Evolutionary conservation across 2,113 vertebrate genomes (phyloP).

Genomic region (Lichenostomus cassidix): DNA sequence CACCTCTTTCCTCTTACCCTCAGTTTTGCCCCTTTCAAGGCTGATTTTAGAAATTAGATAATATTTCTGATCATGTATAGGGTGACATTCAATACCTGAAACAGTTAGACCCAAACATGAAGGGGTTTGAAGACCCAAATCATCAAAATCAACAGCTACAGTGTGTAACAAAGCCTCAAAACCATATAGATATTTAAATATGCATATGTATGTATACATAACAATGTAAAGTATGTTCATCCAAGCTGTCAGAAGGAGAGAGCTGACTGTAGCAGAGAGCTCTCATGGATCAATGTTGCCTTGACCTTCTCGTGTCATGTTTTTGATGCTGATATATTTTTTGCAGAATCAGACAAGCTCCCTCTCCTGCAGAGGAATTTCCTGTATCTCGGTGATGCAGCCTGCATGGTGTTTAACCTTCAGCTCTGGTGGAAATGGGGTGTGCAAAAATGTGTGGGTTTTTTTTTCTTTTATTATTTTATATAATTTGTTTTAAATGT

Average conservation of each 20-base stretch:
- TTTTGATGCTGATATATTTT: conserved; percentile 33
- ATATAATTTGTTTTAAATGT: conserved; percentile 82
- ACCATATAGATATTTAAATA: not conserved
- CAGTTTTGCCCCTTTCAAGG: not conserved
- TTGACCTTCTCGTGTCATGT: not conserved
- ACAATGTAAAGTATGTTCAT: not conserved
- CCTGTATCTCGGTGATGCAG: conserved; percentile 24
- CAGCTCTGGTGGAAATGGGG: not conserved
- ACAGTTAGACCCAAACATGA: accelerated
- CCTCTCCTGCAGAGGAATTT: not conserved
- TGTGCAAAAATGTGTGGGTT: not conserved
- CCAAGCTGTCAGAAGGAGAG: not conserved
- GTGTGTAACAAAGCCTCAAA: not conserved
- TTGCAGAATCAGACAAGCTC: not conserved
- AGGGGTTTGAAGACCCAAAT: not conserved
- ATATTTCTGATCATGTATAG: not conserved
- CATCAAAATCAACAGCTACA: not conserved
- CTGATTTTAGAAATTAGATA: not conserved
- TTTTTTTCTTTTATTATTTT: conserved; percentile 56
- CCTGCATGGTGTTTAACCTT: not conserved
- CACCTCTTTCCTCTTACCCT: not conserved
- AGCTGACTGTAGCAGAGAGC: not conserved
- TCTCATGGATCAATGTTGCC: not conserved
- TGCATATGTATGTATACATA: not conserved
- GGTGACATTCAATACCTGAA: not conserved